Base-by-base conservation (phyloP, 30 jellyfish, hydroid and myxozoan genomes). In the Morbakka virulenta region DNA sequence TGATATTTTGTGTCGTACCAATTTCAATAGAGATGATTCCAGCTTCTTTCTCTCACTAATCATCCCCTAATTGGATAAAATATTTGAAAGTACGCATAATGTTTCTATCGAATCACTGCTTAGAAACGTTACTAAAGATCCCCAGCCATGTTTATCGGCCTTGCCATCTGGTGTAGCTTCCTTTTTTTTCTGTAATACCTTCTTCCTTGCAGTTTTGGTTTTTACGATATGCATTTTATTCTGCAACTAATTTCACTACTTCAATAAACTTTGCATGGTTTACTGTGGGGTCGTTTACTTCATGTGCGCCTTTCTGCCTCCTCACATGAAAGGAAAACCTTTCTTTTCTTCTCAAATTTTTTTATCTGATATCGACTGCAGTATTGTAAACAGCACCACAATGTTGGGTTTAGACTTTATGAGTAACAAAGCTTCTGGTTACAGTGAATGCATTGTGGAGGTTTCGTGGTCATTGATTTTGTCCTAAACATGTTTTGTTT, bases 1-100 rank as follows among this genome's bases (percentile, higher is more conserved):
- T 72, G 74, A 72, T 72, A 48, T 50, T 71, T 48, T 72, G 83
- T 33, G 26, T 72, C 50, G 83, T 47, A 66, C 32, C 78, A 22
- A 32, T 14, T 9, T 64, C 76, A 64, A 41, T 9, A 41, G 57
- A 41, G 57, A 41, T 4, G 57, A 41, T 41, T 41, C 57, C 57
- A 41, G 57, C 13, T 41, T 41, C 57, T 17, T 41, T 41, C 17
- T 17, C 57, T 41, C 57, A 41, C 57, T 41, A 41, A 41, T 4
- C 17, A 41, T 41, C 13, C 13, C 17, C 57, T 41, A 9, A n/a
- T 64, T 69, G 68, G 25, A 35, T 69, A 21, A 69, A 29, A 0
- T 69, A 28, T 35, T 23, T 69, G 41, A 69, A 69, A 35, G 68
- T n/a, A 33, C 69, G 2, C 41, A 21, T 22, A 33, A 22, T 9